A percentile compares a stretch with the other conserved stretches of the same genome.
phyloP scores from a whole-genome alignment of 1,140 invertebrate genomes.

The Eumaeus atala region DNA sequence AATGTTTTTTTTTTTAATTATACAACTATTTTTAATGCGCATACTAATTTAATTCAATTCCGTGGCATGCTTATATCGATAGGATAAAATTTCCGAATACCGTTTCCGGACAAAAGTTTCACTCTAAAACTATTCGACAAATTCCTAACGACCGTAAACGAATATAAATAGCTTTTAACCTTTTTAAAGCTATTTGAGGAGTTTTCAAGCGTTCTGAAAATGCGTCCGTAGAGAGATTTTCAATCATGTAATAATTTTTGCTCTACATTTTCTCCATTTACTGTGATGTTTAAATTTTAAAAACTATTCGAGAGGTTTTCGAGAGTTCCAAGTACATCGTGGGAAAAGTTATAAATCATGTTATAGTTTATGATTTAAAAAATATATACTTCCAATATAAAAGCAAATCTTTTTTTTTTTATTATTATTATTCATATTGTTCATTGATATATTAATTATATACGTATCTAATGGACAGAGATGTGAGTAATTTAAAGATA shows the following conservation, averaged over 20 bases:
- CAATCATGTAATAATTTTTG: slow-evolving; percentile 2
- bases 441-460: too few relatives aligned
- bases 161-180: slow-evolving; percentile 9
- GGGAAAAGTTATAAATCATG: background rate
- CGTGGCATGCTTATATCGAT: slow-evolving; percentile 2
- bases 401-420: too few relatives aligned
- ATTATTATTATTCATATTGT: too few relatives aligned
- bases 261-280: background rate
- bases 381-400: background rate
- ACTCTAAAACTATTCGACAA: slow-evolving; percentile 10
- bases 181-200: slow-evolving; percentile 8
- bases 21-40: background rate
- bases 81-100: slow-evolving; percentile 1
- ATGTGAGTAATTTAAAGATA: too few relatives aligned
- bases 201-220: slow-evolving; percentile 1
- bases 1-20: too few relatives aligned
- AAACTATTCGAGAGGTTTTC: background rate
- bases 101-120: slow-evolving; percentile 2
- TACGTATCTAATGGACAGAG: too few relatives aligned
- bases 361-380: background rate
- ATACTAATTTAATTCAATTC: slow-evolving; percentile 5
- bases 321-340: background rate
- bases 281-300: background rate
- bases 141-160: slow-evolving; percentile 7
- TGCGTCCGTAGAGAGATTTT: background rate